These are phyloP conservation scores for Bagarius yarrelli DNA, from an alignment of 2,113 vertebrate species.

Conservation along the genomic window DNA sequence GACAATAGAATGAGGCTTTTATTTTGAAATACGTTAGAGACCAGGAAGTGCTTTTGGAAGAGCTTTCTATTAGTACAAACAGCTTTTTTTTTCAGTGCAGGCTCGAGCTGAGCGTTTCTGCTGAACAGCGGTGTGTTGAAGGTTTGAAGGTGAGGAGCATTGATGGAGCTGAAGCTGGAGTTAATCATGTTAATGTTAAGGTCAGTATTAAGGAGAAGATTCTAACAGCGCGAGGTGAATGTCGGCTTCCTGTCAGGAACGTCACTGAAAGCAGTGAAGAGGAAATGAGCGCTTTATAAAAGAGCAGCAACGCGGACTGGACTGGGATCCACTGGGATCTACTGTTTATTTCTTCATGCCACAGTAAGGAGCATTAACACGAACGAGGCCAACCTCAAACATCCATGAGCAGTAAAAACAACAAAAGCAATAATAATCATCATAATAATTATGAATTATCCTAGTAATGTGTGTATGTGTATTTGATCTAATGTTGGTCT, in stretches of 20 bases:
- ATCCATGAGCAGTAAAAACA: background rate
- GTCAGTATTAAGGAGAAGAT: too few species aligned
- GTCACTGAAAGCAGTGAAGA: background rate
- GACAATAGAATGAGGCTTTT: background rate
- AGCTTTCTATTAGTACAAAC: background rate
- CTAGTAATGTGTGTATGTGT: too few species aligned
- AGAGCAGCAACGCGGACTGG: background rate
- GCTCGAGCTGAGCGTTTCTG: accelerated
- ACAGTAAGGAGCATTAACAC: conserved; percentile 2
- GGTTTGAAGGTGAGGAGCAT: background rate
- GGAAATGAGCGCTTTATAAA: background rate
- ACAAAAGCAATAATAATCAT: background rate
- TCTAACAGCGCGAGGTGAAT: background rate
- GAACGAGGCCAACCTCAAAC: background rate
- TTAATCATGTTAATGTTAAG: too few species aligned
- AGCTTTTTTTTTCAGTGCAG: too few species aligned
- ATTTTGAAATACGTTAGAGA: background rate
- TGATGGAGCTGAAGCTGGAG: background rate
- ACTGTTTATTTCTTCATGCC: background rate
- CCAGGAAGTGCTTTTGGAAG: background rate
- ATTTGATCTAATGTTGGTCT: too few species aligned
- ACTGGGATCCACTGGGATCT: background rate
- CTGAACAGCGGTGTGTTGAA: background rate
- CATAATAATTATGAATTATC: background rate
- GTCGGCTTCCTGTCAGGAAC: background rate